Evolutionary conservation across 2,888 invertebrate genomes (phyloP).

Genomic region (Scaptomyza flava): DNA sequence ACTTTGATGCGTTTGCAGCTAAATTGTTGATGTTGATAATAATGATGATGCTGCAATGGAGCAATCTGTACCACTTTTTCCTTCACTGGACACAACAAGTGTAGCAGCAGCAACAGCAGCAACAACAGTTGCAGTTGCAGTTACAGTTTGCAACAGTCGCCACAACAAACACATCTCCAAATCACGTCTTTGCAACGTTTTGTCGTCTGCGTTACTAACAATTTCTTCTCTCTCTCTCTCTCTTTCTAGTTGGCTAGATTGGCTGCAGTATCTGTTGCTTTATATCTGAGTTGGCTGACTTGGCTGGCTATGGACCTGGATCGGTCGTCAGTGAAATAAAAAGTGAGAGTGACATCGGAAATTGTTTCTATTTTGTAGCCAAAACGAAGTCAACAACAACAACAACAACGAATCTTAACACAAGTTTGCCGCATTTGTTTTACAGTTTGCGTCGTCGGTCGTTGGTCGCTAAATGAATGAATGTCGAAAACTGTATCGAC

Average conservation of each 20-base stretch:
- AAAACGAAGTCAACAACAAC: slow-evolving; percentile 71
- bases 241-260: slow-evolving; percentile 67
- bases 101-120: slow-evolving; percentile 56
- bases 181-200: slow-evolving; percentile 66
- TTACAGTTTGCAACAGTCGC: slow-evolving; percentile 58
- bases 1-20: slow-evolving; percentile 56
- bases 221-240: slow-evolving; percentile 30
- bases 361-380: slow-evolving; percentile 82
- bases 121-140: slow-evolving; percentile 39
- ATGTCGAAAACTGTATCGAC: slow-evolving; percentile 83
- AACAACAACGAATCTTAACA: slow-evolving; percentile 25
- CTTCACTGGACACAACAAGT: slow-evolving; percentile 75
- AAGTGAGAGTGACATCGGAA: slow-evolving; percentile 84
- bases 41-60: slow-evolving; percentile 42
- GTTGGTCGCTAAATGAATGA: slow-evolving; percentile 80
- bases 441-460: slow-evolving; percentile 43
- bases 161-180: slow-evolving; percentile 72
- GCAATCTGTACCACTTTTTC: slow-evolving; percentile 78
- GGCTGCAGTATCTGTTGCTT: slow-evolving; percentile 54
- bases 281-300: slow-evolving; percentile 9
- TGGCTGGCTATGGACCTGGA: slow-evolving; percentile 32
- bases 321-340: slow-evolving; percentile 72
- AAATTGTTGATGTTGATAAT: slow-evolving; percentile 41
- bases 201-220: slow-evolving; percentile 71
- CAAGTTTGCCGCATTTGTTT: slow-evolving; percentile 64